phyloP scores from a whole-genome alignment of 37 sponge, comb jelly and placozoan species.

The Eunapius fragilis region DNA sequence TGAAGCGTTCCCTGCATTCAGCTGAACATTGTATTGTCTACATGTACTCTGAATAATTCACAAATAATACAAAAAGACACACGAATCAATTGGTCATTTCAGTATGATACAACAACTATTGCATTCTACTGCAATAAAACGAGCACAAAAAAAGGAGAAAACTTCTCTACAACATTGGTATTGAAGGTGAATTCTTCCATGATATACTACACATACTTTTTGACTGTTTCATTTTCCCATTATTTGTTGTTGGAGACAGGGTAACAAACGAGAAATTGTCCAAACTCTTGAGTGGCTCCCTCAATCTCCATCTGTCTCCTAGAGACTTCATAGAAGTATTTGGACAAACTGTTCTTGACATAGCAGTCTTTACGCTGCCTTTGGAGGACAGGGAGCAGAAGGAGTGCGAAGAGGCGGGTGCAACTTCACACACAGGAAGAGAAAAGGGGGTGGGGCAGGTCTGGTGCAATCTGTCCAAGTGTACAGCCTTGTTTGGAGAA shows the following conservation, averaged over 20 bases:
- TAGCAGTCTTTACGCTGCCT: neutral
- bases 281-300: neutral
- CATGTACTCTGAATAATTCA: neutral
- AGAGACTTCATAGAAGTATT: neutral
- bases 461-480: neutral
- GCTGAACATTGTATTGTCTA: too few relatives aligned
- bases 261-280: neutral
- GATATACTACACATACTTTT: neutral
- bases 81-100: neutral
- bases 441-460: neutral
- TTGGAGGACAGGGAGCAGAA: neutral
- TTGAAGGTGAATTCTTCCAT: neutral
- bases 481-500: neutral
- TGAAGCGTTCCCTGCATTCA: too few relatives aligned
- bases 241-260: neutral
- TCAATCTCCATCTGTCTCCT: neutral
- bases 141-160: neutral
- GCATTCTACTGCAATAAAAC: neutral
- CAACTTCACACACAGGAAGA: neutral
- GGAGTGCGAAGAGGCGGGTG: neutral
- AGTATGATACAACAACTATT: neutral
- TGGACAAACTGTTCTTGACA: neutral
- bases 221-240: neutral
- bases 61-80: neutral
- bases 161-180: neutral